Evolutionary conservation across 2,797 vertebrate genomes (phyloP).

Genomic region (Euthynnus affinis): DNA sequence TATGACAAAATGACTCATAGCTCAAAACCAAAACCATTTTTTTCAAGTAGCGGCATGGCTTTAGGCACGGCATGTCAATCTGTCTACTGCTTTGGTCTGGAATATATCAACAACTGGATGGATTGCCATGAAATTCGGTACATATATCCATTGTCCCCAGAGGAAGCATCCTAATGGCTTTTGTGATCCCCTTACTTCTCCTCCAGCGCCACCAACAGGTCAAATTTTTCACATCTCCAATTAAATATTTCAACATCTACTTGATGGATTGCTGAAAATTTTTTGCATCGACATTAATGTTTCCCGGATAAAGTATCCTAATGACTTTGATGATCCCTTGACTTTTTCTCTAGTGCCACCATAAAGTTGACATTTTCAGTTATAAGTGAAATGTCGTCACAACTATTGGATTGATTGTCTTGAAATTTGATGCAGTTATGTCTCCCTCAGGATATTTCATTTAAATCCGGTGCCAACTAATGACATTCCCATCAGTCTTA

Average conservation of each 20-base stretch:
- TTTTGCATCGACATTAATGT: not conserved
- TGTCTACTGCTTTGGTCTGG: not conserved
- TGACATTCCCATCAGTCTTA: too few species aligned
- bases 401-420: not conserved
- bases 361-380: too few species aligned
- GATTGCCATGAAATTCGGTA: not conserved
- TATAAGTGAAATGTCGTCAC: not conserved
- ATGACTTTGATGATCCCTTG: not conserved
- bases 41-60: not conserved
- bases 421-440: too few species aligned
- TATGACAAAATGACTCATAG: not conserved
- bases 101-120: not conserved
- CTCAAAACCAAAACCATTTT: too few species aligned
- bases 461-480: too few species aligned
- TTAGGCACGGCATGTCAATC: not conserved
- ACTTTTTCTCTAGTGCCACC: too few species aligned
- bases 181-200: not conserved
- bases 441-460: too few species aligned
- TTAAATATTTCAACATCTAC: not conserved
- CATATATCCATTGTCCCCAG: not conserved
- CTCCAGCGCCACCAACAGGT: too few species aligned
- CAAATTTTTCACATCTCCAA: not conserved
- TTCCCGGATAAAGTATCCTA: not conserved
- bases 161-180: not conserved
- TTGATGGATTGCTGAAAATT: not conserved